A percentile compares a stretch with the other conserved stretches of the same genome.
Conservation (phyloP, 2,113 vertebrate species). For the Campylomormyrus tamandua region DNA sequence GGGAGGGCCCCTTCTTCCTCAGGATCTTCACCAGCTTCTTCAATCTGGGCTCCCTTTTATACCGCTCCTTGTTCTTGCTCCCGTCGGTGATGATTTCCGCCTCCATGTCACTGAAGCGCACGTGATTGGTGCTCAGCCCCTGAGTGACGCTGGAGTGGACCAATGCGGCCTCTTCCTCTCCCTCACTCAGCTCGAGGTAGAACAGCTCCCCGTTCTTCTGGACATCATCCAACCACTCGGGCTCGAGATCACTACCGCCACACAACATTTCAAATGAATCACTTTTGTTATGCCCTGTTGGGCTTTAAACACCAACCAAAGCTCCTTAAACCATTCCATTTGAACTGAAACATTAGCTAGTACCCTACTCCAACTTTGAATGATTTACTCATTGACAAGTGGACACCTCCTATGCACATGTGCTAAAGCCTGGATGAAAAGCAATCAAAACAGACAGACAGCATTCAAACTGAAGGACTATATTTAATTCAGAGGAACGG, state of each 20-base stretch:
- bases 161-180: constrained; percentile 73
- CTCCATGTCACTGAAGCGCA: constrained; percentile 83
- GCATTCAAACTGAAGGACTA: background rate
- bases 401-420: background rate
- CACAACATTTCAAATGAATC: background rate
- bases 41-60: constrained; percentile 64
- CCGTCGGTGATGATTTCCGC: constrained; percentile 75
- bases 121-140: constrained; percentile 68
- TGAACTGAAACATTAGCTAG: background rate
- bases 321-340: background rate
- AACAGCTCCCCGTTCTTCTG: constrained; percentile 92
- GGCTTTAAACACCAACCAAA: constrained; percentile 1
- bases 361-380: background rate
- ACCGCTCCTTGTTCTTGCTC: constrained; percentile 49
- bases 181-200: constrained; percentile 89
- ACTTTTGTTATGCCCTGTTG: background rate
- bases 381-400: background rate
- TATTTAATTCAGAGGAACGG: background rate
- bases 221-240: constrained; percentile 87
- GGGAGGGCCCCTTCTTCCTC: constrained; percentile 64
- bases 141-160: constrained; percentile 53
- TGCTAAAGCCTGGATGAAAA: background rate
- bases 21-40: constrained; percentile 76
- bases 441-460: background rate
- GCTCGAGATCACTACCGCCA: constrained; percentile 75